Evolutionary conservation across 2,797 vertebrate genomes (phyloP).

Genomic region (Poecile montanus): DNA sequence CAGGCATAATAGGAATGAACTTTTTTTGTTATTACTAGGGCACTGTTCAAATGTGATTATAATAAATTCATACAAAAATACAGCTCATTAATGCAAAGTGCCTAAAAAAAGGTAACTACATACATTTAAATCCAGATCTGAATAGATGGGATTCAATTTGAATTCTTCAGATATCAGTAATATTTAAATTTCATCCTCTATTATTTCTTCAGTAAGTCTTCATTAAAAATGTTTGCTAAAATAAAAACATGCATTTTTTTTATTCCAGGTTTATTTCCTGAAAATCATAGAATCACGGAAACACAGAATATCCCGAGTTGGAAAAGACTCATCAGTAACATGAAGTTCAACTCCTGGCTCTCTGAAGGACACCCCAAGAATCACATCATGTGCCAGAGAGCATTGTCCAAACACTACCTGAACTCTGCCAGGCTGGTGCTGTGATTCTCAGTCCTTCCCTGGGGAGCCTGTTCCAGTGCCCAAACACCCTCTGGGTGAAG

Average conservation of each 20-base stretch:
- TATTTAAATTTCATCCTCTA: not conserved
- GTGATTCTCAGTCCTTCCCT: not conserved
- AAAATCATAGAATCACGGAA: not conserved
- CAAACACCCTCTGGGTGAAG: fast-evolving
- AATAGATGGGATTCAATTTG: not conserved
- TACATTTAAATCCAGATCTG: not conserved
- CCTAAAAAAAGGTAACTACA: not conserved
- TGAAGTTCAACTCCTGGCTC: not conserved
- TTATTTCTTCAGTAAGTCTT: not conserved
- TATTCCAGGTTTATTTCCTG: not conserved
- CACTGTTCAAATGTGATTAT: not conserved
- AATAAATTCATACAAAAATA: not conserved
- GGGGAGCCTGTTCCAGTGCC: not conserved
- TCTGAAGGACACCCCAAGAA: not conserved
- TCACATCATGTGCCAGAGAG: fast-evolving
- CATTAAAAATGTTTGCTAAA: not conserved
- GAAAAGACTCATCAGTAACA: not conserved
- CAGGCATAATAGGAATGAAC: not conserved
- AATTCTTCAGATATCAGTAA: not conserved
- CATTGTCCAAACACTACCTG: not conserved
- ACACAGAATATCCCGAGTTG: not conserved
- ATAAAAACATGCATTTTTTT: not conserved
- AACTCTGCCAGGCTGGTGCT: fast-evolving
- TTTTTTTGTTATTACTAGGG: not conserved
- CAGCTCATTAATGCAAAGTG: not conserved